Conservation (phyloP, 2,113 vertebrate genomes). For the Brachyistius frenatus region DNA sequence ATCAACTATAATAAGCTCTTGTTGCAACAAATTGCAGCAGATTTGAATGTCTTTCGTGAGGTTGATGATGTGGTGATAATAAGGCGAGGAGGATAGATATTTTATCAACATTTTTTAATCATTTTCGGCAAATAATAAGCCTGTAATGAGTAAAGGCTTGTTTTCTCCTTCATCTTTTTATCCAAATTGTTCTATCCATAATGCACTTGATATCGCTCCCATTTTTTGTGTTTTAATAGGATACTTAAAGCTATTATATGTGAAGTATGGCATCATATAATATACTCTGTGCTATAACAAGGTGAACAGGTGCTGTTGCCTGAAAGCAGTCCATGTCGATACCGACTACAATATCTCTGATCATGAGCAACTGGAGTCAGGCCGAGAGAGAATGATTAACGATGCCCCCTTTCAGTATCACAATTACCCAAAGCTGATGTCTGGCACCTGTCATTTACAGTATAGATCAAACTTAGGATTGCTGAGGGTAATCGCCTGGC, state of each 20-base stretch:
- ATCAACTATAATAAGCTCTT: slow-evolving; percentile 42
- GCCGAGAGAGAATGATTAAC: slow-evolving; percentile 64
- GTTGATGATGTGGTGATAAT: slow-evolving; percentile 40
- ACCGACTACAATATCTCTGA: slow-evolving; percentile 10
- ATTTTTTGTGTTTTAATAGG: not conserved
- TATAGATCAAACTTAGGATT: slow-evolving; percentile 74
- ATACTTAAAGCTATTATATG: not conserved
- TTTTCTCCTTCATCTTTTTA: not conserved
- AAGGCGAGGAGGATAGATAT: slow-evolving; percentile 15
- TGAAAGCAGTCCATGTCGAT: slow-evolving; percentile 4
- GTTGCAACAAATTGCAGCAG: slow-evolving; percentile 34
- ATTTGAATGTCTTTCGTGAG: slow-evolving; percentile 16
- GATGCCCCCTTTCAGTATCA: slow-evolving; percentile 66
- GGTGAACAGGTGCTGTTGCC: slow-evolving; percentile 30
- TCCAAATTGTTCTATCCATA: not conserved
- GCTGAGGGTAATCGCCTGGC: slow-evolving; percentile 76
- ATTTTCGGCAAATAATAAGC: slow-evolving; percentile 35
- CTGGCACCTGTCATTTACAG: slow-evolving; percentile 78
- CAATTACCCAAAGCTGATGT: slow-evolving; percentile 78
- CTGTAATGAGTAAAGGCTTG: slow-evolving; percentile 14
- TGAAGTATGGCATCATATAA: not conserved
- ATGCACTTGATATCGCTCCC: not conserved
- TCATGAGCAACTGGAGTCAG: slow-evolving; percentile 42
- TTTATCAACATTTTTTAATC: slow-evolving; percentile 24
- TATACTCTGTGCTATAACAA: not conserved